phyloP scores from a whole-genome alignment of 2,113 vertebrate genomes.

The Heterotis niloticus region DNA sequence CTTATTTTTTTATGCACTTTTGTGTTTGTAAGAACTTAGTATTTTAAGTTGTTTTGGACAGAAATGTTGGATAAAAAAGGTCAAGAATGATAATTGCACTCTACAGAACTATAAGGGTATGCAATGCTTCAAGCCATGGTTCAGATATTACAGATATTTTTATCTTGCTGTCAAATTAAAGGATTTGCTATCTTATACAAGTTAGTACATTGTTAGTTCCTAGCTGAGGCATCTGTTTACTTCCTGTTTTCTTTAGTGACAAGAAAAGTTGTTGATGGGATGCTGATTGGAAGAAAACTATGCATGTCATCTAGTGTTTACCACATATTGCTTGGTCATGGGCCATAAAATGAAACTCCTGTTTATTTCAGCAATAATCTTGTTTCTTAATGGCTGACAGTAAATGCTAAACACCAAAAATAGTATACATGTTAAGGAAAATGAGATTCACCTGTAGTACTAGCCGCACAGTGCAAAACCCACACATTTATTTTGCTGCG shows the following conservation, averaged over 20 bases:
- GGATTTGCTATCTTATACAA: not conserved
- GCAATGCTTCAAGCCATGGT: not conserved
- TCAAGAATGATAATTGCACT: no score
- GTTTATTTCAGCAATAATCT: not conserved
- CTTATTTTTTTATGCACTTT: no score
- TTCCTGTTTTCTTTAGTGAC: not conserved
- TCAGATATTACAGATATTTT: not conserved
- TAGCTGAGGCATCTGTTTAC: not conserved
- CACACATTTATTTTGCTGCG: conserved; percentile 2
- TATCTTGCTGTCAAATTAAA: not conserved
- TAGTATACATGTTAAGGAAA: no score
- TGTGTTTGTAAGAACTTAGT: no score
- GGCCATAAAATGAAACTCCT: not conserved
- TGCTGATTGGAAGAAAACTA: no score
- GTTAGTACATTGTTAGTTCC: not conserved
- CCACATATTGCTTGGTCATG: no score
- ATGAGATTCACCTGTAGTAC: no score
- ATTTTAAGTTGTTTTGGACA: no score
- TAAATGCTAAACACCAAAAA: not conserved
- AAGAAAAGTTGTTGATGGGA: no score
- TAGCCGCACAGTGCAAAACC: no score
- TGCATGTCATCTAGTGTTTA: no score
- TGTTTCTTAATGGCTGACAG: not conserved
- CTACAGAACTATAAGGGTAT: not conserved
- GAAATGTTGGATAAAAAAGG: no score